Evolutionary conservation across 2,797 vertebrate species (phyloP).

Genomic region (Ctenosaura bakeri): DNA sequence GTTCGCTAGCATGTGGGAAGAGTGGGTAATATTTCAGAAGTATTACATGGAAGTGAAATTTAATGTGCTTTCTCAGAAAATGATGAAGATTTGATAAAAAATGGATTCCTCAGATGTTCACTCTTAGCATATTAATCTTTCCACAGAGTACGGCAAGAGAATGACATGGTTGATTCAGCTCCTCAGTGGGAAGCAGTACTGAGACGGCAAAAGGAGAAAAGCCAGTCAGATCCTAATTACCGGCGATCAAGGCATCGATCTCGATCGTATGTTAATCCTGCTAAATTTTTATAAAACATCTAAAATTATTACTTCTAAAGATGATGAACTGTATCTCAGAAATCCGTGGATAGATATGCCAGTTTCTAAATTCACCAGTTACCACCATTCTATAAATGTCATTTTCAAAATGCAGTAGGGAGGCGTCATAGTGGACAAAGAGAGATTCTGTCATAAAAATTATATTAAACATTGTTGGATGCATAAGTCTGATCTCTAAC

Average conservation of each 20-base stretch:
- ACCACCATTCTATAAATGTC: not conserved
- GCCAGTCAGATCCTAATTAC: conserved; percentile 82
- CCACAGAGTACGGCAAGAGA: conserved; percentile 85
- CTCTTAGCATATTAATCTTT: conserved; percentile 35
- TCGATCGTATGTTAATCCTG: conserved; percentile 85
- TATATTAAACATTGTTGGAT: not conserved
- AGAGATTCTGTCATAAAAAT: not conserved
- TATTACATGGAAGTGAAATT: not conserved
- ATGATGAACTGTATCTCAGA: too few relatives aligned
- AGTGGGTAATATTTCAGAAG: not conserved
- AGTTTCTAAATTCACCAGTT: not conserved
- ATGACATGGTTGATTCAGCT: conserved; percentile 85
- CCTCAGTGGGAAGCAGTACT: conserved; percentile 89
- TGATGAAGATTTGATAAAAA: conserved; percentile 25
- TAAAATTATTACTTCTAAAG: not conserved
- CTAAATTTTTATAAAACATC: conserved; percentile 8
- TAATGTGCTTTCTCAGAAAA: conserved; percentile 10
- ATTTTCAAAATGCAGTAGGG: conserved; percentile 6
- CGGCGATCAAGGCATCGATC: conserved; percentile 89
- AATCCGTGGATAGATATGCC: too few relatives aligned
- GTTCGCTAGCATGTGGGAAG: not conserved
- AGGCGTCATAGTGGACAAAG: not conserved
- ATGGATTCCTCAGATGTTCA: not conserved
- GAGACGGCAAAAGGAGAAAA: conserved; percentile 87
- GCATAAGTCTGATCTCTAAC: not conserved